Evolutionary conservation across 2,113 vertebrate genomes (phyloP).

Genomic region (Patagioenas fasciata): DNA sequence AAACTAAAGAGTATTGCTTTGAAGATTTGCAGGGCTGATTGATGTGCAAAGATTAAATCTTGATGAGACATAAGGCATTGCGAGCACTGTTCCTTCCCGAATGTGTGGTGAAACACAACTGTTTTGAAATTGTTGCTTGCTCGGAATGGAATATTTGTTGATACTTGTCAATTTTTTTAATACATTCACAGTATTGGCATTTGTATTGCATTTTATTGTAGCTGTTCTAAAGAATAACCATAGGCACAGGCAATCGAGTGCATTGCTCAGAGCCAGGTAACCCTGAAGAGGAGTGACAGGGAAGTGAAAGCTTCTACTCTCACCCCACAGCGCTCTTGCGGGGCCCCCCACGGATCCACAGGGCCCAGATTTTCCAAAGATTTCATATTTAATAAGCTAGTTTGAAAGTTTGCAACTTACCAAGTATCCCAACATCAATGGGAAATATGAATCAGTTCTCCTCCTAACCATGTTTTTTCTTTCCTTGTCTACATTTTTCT

Average conservation of each 20-base stretch:
- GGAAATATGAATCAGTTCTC: background rate
- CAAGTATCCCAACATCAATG: no score
- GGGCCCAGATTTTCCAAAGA: background rate
- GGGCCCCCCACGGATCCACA: background rate
- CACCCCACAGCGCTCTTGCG: background rate
- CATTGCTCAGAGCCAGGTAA: background rate
- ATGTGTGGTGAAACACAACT: background rate
- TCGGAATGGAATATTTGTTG: background rate
- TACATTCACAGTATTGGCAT: background rate
- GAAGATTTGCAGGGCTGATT: background rate
- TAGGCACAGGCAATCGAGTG: accelerated
- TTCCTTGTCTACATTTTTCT: background rate
- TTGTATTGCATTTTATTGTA: background rate
- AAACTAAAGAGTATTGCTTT: background rate
- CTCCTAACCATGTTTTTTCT: accelerated
- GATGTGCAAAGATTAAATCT: background rate
- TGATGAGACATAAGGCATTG: background rate
- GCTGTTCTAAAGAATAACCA: background rate
- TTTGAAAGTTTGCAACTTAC: background rate
- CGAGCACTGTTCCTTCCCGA: background rate
- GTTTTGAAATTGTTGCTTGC: background rate
- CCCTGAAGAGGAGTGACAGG: background rate
- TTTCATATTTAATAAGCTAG: background rate
- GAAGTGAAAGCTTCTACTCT: background rate
- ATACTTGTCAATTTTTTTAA: background rate